Evolutionary conservation across 2,888 invertebrate species (phyloP), one percentile per base, ranked within the genome.

Genomic region (Cantharis nigra): DNA sequence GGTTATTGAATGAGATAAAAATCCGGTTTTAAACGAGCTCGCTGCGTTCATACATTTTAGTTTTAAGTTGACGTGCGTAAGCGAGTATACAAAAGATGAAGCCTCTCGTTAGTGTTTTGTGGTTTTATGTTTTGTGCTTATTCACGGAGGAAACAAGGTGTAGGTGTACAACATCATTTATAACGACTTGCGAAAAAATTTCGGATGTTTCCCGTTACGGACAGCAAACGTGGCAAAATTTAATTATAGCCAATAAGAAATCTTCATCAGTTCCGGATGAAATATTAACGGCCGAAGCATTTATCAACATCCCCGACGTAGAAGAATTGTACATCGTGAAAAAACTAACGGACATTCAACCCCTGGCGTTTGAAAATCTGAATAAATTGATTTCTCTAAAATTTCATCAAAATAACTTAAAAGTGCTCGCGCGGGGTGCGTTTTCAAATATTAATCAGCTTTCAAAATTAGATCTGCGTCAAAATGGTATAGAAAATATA

Each of bases 161-260:
- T 23, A 78, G 72, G 26, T 78, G 79, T 13, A 69, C 33, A 16
- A 76, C 73, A 33, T 76, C 79, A n/a, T 79, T 70, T 63, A 77
- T 77, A 71, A 80, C 77, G 69, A 70, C 76, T 28, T 81, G 81
- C 64, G 81, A 81, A 72, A 80, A 75, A 62, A 62, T 76, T 14
- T 62, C 49, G 11, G 81, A 81, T 69, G 71, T 81, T n/a, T 14
- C 67, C n/a, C 71, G 69, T 23, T 75, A 77, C 23, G 81, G 77
- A 10, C 28, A 71, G 18, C 33, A 65, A 65, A 72, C 71, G 14
- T 81, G 81, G 81, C 72, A 70, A 67, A 80, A 76, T 67, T 70
- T 81, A 18, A 74, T 81, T 16, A 71, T 81, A 18, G 62, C 72
- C 11, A 76, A 74, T 18, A 77, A 76, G 20, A 49, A 49, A 13